phyloP scores from a whole-genome alignment of 2,113 vertebrate genomes.

The Gymnocephalus cernua region DNA sequence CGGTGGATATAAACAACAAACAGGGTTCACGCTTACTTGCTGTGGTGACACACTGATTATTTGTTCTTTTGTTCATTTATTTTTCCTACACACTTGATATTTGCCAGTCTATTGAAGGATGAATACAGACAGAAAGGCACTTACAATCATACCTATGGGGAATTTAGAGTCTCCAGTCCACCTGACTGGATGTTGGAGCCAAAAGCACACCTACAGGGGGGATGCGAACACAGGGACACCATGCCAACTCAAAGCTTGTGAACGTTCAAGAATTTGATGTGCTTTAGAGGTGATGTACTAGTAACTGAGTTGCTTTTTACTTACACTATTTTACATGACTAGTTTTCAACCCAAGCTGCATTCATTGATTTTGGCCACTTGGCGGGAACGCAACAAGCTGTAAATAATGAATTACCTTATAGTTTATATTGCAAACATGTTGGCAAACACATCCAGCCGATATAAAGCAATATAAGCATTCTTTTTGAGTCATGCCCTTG shows the following conservation, averaged over 20 bases:
- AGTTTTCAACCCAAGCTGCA: not conserved
- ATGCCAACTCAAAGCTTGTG: constrained; percentile 6
- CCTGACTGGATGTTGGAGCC: constrained; percentile 30
- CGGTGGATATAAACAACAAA: constrained; percentile 29
- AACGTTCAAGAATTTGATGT: not conserved
- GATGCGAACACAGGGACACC: constrained; percentile 27
- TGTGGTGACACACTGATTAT: constrained; percentile 19
- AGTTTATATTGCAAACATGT: not conserved
- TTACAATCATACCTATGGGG: constrained; percentile 50
- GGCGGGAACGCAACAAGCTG: not conserved
- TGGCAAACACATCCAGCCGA: not conserved
- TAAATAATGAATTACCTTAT: not conserved
- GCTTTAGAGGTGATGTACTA: not conserved
- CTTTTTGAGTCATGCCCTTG: not conserved
- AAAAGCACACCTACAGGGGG: constrained; percentile 10
- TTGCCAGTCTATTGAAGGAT: constrained; percentile 19
- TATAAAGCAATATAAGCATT: not conserved
- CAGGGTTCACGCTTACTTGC: constrained; percentile 10
- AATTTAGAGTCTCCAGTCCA: constrained; percentile 63
- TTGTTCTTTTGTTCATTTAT: constrained; percentile 14
- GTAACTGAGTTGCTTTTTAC: not conserved
- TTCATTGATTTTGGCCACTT: not conserved
- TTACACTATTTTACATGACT: not conserved
- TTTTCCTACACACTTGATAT: constrained; percentile 1
- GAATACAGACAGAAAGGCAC: constrained; percentile 34